Conservation (phyloP, 2,888 invertebrate genomes). For the Galeopsomyia nigrocyanea region DNA sequence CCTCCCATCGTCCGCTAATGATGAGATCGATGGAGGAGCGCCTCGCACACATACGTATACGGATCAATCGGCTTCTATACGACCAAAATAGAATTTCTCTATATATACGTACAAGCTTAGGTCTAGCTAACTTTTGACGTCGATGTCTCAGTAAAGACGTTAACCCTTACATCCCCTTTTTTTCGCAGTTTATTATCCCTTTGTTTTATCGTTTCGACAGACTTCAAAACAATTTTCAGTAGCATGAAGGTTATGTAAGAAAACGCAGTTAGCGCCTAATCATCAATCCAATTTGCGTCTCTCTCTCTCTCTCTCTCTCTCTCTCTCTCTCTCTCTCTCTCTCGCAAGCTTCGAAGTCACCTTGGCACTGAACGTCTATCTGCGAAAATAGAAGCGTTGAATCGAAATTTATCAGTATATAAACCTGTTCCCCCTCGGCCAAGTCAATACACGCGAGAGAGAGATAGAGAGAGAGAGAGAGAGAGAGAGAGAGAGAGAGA, state of each 20-base stretch:
- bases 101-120: no score
- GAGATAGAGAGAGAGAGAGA: background rate
- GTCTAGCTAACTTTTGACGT: slow-evolving; percentile 32
- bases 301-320: no score
- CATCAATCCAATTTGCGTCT: slow-evolving; percentile 5
- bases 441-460: background rate
- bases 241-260: background rate
- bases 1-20: slow-evolving; percentile 46
- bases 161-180: no score
- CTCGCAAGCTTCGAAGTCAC: background rate
- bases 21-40: slow-evolving; percentile 39
- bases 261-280: slow-evolving; percentile 6
- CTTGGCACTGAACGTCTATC: slow-evolving; percentile 8
- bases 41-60: no score
- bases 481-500: no score
- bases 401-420: slow-evolving; percentile 18
- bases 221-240: no score
- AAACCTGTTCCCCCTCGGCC: slow-evolving; percentile 3
- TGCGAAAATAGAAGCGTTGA: slow-evolving; percentile 20
- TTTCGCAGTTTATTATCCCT: no score
- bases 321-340: no score
- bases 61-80: slow-evolving; percentile 29
- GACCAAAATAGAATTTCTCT: no score
- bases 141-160: slow-evolving; percentile 22
- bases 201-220: slow-evolving; percentile 10